Evolutionary conservation across 1,140 invertebrate genomes (phyloP).

Genomic region (Drosophila elegans): DNA sequence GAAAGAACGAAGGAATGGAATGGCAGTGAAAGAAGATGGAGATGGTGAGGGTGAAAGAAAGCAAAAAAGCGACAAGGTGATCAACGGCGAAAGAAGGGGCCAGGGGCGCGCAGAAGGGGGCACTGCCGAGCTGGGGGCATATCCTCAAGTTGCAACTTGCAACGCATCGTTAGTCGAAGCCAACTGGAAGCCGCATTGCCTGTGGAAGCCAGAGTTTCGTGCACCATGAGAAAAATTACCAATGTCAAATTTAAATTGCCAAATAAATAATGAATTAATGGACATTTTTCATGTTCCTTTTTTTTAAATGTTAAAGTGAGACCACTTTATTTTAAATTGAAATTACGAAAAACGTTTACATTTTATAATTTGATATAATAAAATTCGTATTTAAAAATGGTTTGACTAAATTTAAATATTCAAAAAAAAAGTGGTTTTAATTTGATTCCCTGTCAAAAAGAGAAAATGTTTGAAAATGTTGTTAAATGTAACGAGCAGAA

Average conservation of each 20-base stretch:
- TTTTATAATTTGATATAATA: too few species aligned
- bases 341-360: too few species aligned
- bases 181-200: conserved; percentile 13
- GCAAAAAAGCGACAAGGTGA: conserved; percentile 27
- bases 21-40: conserved; percentile 8
- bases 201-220: background rate
- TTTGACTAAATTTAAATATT: too few species aligned
- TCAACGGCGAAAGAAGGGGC: conserved; percentile 10
- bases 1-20: conserved; percentile 25
- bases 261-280: background rate
- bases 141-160: conserved; percentile 68
- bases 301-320: too few species aligned
- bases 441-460: too few species aligned
- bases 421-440: too few species aligned
- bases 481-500: too few species aligned
- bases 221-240: conserved; percentile 11
- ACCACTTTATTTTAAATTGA: too few species aligned
- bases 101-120: conserved; percentile 2
- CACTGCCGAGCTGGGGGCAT: conserved; percentile 22
- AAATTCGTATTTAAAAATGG: too few species aligned
- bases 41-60: conserved; percentile 27
- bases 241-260: too few species aligned
- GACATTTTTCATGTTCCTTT: background rate
- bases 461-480: too few species aligned
- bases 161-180: conserved; percentile 74